Evolutionary conservation across 1,140 invertebrate genomes (phyloP).

Genomic region (Diplogasteroides magnus): DNA sequence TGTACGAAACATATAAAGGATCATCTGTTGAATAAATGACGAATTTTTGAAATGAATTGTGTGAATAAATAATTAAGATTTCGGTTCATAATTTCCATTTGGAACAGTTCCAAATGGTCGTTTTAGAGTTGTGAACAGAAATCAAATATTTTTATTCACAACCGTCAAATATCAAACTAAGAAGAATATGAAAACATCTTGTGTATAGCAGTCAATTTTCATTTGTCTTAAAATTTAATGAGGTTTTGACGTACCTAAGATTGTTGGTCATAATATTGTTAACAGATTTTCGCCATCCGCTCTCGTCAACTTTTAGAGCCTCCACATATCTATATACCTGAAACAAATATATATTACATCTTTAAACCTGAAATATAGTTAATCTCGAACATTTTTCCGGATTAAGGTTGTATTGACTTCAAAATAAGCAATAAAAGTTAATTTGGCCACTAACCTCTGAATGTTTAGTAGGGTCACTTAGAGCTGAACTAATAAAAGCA

Average conservation of each 20-base stretch:
- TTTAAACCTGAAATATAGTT: not conserved
- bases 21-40: too few species aligned
- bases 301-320: slow-evolving; percentile 24
- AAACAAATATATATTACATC: not conserved
- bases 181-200: too few species aligned
- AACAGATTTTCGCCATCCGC: slow-evolving; percentile 27
- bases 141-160: too few species aligned
- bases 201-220: slow-evolving; percentile 6
- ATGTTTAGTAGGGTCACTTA: too few species aligned
- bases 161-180: slow-evolving; percentile 7
- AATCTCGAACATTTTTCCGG: too few species aligned
- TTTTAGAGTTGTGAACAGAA: too few species aligned
- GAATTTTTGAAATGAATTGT: not conserved
- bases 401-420: too few species aligned
- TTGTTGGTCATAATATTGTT: slow-evolving; percentile 16
- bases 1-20: slow-evolving; percentile 3
- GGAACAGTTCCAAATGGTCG: not conserved
- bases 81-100: not conserved
- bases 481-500: too few species aligned
- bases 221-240: not conserved
- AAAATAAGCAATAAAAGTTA: too few species aligned
- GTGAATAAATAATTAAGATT: not conserved
- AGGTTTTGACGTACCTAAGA: slow-evolving; percentile 7
- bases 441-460: too few species aligned
- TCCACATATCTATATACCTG: slow-evolving; percentile 31